A percentile compares a stretch with the other conserved stretches of the same genome.
These are phyloP conservation scores for Ditylenchus dipsaci DNA, from an alignment of 1,140 invertebrate species.

Conservation along the genomic window DNA sequence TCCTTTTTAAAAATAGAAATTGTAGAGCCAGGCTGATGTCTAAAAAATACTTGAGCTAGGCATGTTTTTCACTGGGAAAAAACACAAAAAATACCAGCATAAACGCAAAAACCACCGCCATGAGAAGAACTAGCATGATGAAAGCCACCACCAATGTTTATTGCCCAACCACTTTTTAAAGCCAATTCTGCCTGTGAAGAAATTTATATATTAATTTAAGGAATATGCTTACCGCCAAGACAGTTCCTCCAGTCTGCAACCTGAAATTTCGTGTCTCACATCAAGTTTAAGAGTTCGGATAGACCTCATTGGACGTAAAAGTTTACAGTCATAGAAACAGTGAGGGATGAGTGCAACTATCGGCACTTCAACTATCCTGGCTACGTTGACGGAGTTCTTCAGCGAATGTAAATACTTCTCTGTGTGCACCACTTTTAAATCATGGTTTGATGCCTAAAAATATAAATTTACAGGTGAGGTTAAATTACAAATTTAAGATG, in stretches of 20 bases:
- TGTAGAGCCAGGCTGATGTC: constrained; percentile 73
- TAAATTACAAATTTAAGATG: no score
- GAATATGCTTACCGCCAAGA: constrained; percentile 64
- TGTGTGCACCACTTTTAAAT: constrained; percentile 71
- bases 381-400: constrained; percentile 63
- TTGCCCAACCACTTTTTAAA: constrained; percentile 74
- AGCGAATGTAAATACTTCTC: constrained; percentile 69
- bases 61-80: no score
- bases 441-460: constrained; percentile 68
- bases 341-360: constrained; percentile 72
- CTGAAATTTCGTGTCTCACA: constrained; percentile 59
- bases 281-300: background rate
- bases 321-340: constrained; percentile 70
- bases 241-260: constrained; percentile 75
- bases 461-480: no score
- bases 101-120: constrained; percentile 80
- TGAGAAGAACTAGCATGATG: constrained; percentile 61
- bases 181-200: constrained; percentile 66
- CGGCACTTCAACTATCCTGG: constrained; percentile 69
- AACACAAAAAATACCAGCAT: constrained; percentile 71
- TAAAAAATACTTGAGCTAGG: constrained; percentile 65
- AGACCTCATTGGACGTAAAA: constrained; percentile 67
- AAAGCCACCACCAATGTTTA: constrained; percentile 84
- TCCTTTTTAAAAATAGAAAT: constrained; percentile 65
- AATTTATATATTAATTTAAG: no score